A percentile compares a stretch with the other conserved stretches of the same genome.
These are phyloP conservation scores for Zootoca vivipara DNA, from an alignment of 2,113 vertebrate species.

Conservation along the genomic window DNA sequence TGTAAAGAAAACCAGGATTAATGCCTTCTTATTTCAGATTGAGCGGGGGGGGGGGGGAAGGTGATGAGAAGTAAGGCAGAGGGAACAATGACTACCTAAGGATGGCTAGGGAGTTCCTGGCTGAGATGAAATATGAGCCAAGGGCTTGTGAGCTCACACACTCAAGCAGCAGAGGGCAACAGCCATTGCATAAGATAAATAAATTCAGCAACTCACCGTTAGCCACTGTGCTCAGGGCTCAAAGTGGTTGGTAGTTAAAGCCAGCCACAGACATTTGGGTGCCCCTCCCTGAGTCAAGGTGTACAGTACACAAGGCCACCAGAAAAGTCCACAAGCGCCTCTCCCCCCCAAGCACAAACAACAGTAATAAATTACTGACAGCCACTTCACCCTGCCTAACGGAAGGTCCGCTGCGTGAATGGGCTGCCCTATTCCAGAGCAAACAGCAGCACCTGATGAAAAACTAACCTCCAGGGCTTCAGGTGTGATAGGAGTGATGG, in stretches of 20 bases:
- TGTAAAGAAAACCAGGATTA: not conserved
- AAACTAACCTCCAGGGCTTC: constrained; percentile 82
- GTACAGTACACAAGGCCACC: not conserved
- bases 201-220: not conserved
- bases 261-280: not conserved
- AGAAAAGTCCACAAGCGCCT: not conserved
- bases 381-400: too few species aligned
- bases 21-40: not conserved
- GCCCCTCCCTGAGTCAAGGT: not conserved
- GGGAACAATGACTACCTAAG: not conserved
- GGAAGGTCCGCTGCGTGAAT: not conserved
- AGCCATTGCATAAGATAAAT: not conserved
- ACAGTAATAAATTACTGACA: too few species aligned
- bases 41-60: too few species aligned
- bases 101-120: not conserved
- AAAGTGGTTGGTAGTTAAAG: not conserved
- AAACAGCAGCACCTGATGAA: not conserved
- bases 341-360: too few species aligned
- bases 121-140: not conserved
- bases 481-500: constrained; percentile 84
- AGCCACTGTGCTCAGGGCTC: not conserved
- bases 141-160: not conserved
- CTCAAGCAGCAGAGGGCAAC: not conserved
- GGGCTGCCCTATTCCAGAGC: too few species aligned
- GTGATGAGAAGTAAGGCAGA: not conserved